Percentiles rank a stretch among this genome's conserved stretches.
Conservation (phyloP, 2,888 invertebrate genomes). For the Xylocampa areola region DNA sequence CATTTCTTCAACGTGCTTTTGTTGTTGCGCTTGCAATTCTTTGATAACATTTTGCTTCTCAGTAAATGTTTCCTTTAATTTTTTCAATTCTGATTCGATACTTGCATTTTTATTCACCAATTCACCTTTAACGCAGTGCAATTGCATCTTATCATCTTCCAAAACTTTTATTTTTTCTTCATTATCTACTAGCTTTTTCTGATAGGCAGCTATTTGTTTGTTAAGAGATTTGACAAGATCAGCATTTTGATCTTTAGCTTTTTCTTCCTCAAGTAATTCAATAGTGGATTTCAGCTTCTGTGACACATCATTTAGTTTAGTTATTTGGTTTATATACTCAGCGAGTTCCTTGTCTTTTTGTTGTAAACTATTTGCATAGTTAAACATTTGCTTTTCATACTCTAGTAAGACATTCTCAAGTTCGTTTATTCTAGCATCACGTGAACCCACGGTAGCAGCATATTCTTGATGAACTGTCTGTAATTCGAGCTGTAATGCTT, state of each 20-base stretch:
- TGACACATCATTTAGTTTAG: constrained; percentile 87
- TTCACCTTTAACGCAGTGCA: constrained; percentile 74
- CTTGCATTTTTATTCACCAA: constrained; percentile 74
- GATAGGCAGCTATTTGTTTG: constrained; percentile 84
- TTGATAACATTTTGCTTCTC: constrained; percentile 84
- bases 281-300: constrained; percentile 87
- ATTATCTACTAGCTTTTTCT: constrained; percentile 79
- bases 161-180: constrained; percentile 79
- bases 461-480: constrained; percentile 80
- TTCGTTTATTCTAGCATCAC: constrained; percentile 85
- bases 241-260: constrained; percentile 85
- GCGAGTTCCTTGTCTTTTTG: constrained; percentile 86
- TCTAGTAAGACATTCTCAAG: constrained; percentile 84
- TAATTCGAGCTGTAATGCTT: constrained; percentile 75
- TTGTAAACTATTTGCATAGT: constrained; percentile 79
- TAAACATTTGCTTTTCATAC: constrained; percentile 86
- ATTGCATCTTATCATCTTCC: constrained; percentile 83
- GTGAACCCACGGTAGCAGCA: constrained; percentile 70
- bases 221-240: constrained; percentile 88
- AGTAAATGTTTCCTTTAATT: constrained; percentile 79
- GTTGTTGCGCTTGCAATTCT: constrained; percentile 83
- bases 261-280: constrained; percentile 85
- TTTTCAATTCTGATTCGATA: constrained; percentile 78
- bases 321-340: constrained; percentile 88
- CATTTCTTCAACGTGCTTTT: constrained; percentile 85